Evolutionary conservation across 2,113 vertebrate species (phyloP), one percentile per base, ranked within the genome.

Genomic region (Rhodinocichla rosea): DNA sequence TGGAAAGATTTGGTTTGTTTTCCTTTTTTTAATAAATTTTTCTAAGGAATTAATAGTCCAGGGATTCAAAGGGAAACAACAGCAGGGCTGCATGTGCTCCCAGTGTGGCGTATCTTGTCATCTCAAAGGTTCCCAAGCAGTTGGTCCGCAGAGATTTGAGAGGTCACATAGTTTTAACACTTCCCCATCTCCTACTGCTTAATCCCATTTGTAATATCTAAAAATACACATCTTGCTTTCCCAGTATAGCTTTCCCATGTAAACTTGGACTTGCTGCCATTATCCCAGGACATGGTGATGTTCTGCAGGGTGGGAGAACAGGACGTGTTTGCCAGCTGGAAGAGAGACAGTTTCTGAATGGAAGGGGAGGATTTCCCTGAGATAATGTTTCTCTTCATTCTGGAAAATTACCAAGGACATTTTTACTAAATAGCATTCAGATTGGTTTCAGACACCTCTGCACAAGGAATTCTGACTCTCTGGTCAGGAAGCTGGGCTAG

Each of bases 191-290:
- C 89, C 89, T 83, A 90, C 87, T 88, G 81, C 33, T 89, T 85
- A 85, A 81, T 57, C 64, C 85, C 67, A 50, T 65, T 89, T 79
- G 69, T 45, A 93, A 87, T 82, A 81, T 28, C 86, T 92, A 95
- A 95, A 97, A 96, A 96, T 95, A 97, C 39, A 76, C 45, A 39
- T 83, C 64, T 88, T 86, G 52, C 59, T 94, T 95, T 94, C 88
- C 88, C 17, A 30, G 73, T 94, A 89, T 83, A 90, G 42, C 71
- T 95, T 96, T 97, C 95, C 94, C 95, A 89, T 92, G 92, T 93
- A 93, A 94, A 93, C 49, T 70, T 74, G 88, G 79, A 81, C 73
- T 86, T 37, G 13, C 52, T 81, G 76, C 18, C 3, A 0, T 90
- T 94, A 83, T 95, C 93, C 88, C 85, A 94, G 85, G 93, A 83